Base-by-base conservation (phyloP, 2,797 vertebrate species). In the Meda fulgida region DNA sequence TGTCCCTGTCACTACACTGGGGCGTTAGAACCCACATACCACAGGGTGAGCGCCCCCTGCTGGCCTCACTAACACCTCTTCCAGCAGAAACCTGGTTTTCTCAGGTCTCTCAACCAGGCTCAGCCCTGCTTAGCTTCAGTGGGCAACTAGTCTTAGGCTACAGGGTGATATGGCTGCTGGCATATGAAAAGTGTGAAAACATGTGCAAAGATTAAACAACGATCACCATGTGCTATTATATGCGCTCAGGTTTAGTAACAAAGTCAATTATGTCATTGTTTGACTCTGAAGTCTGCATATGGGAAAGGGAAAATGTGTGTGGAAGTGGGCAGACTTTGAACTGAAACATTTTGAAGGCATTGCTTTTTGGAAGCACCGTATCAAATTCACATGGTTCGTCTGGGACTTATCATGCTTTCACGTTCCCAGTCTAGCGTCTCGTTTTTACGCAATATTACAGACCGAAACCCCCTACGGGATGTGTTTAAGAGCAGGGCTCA, bases 401-500 rank as follows among this genome's bases (percentile, higher is more conserved):
- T 19, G 14, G 76, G 67, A 80, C 67, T 79, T 85, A 79, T 63
- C 76, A 46, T 26, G 29, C 31, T 65, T 79, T 79, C 40, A 31
- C 3, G 38, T 71, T 79, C 83, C 58, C 40, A 85, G 77, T 60
- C 77, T 70, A 80, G 53, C 60, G 69, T 81, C 78, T 71, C 16
- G 23, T 58, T 63, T 84, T 83, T 81, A 83, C 34, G 23, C 85
- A 85, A 72, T 80, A 51, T 77, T 80, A 83, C 71, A 86, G 48
- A 73, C 40, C 55, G 65, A 85, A 83, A 77, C 63, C 78, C 87
- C 83, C 76, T 48, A 43, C 60, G 46, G 78, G 79, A 86, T 72
- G 16, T 53, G 26, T 76, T 84, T 81, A 75, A 66, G 53, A 84
- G 78, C 43, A 78, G 77, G 85, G 83, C 87, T 63, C 78, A 83